These are phyloP conservation scores for Halcyon leucocephala DNA, from an alignment of 2,797 vertebrate genomes.

Conservation along the genomic window DNA sequence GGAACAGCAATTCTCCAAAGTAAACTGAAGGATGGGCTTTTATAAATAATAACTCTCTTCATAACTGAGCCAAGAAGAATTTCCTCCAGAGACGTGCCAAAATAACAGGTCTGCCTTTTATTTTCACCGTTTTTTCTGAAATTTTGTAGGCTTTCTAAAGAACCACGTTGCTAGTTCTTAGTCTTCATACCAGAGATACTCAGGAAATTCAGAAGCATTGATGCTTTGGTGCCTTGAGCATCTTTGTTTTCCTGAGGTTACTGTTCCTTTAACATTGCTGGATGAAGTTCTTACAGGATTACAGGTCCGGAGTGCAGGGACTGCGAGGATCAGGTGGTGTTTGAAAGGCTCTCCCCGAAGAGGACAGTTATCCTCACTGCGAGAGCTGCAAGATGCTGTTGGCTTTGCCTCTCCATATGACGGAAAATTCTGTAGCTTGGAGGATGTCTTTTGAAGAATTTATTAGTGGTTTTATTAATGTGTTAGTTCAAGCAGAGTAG, in stretches of 20 bases:
- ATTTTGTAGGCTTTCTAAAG: conserved; percentile 19
- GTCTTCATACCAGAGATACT: background rate
- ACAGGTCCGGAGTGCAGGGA: rapidly evolving
- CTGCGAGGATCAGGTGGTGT: background rate
- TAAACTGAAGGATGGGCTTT: conserved; percentile 28
- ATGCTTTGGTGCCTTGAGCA: background rate
- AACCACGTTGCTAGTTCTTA: background rate
- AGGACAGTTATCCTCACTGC: background rate
- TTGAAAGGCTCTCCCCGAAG: background rate
- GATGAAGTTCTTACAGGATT: background rate
- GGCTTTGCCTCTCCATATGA: background rate
- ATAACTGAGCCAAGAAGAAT: conserved; percentile 29
- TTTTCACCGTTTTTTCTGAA: background rate
- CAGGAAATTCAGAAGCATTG: background rate
- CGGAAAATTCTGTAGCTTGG: background rate
- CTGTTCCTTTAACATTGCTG: background rate
- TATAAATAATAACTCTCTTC: conserved; percentile 10
- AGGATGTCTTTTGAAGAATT: background rate
- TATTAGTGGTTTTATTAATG: background rate
- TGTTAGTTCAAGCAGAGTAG: background rate
- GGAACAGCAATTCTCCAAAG: background rate
- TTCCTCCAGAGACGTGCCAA: conserved; percentile 47
- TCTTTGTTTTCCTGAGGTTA: background rate
- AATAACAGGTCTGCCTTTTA: conserved; percentile 34
- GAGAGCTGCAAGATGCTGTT: background rate